phyloP scores from a whole-genome alignment of 2,113 vertebrate species.

The Datnioides undecimradiatus region DNA sequence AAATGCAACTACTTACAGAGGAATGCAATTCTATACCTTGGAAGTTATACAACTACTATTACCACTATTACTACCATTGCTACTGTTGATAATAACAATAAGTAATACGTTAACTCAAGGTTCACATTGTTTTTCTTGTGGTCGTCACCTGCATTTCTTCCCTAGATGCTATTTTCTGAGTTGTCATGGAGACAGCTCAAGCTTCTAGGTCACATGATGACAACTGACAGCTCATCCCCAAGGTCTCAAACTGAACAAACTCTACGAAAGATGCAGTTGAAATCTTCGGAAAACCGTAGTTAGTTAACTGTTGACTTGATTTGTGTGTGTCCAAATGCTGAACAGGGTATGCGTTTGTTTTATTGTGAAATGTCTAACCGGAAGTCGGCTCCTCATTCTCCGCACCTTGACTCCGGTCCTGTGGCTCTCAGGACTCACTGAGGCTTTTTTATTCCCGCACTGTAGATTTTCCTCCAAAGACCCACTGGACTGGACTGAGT shows the following conservation, averaged over 20 bases:
- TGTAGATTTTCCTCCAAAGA: conserved; percentile 58
- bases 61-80: too few species aligned
- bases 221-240: too few species aligned
- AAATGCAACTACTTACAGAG: not conserved
- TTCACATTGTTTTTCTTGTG: not conserved
- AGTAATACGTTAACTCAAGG: not conserved
- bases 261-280: not conserved
- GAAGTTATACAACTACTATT: too few species aligned
- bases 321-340: not conserved
- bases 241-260: not conserved
- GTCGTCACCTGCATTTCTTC: too few species aligned
- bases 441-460: conserved; percentile 57
- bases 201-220: not conserved
- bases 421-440: not conserved
- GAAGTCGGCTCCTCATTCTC: not conserved
- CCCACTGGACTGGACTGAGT: conserved; percentile 11
- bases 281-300: not conserved
- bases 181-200: not conserved
- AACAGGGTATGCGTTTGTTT: not conserved
- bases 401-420: not conserved
- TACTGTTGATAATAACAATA: too few species aligned
- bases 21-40: not conserved
- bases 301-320: too few species aligned
- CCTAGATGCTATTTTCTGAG: too few species aligned
- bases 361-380: not conserved